Evolutionary conservation across 2,888 invertebrate genomes (phyloP), one percentile per base, ranked within the genome.

Genomic region (Acronicta psi): DNA sequence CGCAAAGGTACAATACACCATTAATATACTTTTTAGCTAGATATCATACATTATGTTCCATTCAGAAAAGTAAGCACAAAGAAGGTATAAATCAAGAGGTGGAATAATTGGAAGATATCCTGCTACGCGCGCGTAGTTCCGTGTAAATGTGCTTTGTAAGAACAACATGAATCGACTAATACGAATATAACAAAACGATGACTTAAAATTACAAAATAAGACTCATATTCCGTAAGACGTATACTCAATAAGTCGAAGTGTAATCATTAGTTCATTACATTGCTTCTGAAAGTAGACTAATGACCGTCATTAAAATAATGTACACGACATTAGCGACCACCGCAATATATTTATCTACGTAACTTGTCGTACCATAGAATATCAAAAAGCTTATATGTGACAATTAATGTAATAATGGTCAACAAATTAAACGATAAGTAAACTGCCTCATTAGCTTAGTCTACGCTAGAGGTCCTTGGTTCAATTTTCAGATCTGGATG

Each of bases 231-330:
- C 43, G 38, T 63, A 68, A 59, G 56, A 55, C 29, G 46, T 56
- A 50, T 61, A 64, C 56, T 54, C 52, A 44, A 58, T 62, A 76
- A 59, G 66, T 73, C 49, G 53, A 71, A 38, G 47, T 59, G 46
- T 52, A 52, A 77, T 67, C 41, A 70, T 67, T 77, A 52, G 52
- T 70, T 67, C 43, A 70, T 67, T 77, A 54, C 55, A 53, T 58
- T 54, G 63, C 54, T 34, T 66, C 46, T 34, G 56, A 67, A 75
- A 65, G 61, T 65, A 49, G 76, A 64, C 65, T 75, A 73, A 78
- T 76, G 66, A 60, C 52, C 1, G 59, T 65, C 67, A 75, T 79
- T 78, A 78, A 69, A 63, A 69, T 73, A 71, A 69, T 78, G 57
- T 63, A 59, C 45, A 51, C 55, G 57, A 61, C 69, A 74, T 79